Percentiles rank a stretch among this genome's conserved stretches.
Evolutionary conservation across 2,888 invertebrate genomes (phyloP).

Genomic region (Ellobium chinense): DNA sequence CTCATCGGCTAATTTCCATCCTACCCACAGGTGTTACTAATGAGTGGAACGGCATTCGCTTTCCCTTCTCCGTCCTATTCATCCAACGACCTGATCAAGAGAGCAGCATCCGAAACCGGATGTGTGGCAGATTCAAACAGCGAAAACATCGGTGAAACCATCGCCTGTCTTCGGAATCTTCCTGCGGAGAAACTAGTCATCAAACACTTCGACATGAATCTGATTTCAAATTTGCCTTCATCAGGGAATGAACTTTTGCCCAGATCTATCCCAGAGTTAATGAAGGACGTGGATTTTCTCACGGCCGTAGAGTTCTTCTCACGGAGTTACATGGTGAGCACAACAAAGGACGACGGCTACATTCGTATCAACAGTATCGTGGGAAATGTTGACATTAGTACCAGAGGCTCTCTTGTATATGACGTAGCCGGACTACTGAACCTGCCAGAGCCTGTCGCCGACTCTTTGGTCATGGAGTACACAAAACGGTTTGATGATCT

Average conservation of each 20-base stretch:
- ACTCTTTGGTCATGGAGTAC: constrained; percentile 2
- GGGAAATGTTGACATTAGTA: not conserved
- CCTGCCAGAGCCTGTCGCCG: not conserved
- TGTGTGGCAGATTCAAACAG: not conserved
- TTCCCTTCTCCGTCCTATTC: not conserved
- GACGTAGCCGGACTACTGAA: not conserved
- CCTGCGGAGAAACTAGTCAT: not conserved
- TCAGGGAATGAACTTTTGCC: constrained; percentile 1
- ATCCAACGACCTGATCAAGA: not conserved
- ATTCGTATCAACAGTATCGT: not conserved
- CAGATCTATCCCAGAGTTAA: not conserved
- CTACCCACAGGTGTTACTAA: not conserved
- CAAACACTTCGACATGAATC: not conserved
- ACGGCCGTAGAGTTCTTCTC: not conserved
- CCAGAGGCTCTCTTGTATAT: not conserved
- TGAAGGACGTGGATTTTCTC: not conserved
- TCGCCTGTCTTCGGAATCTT: not conserved
- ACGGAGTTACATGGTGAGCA: not conserved
- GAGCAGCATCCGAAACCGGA: not conserved
- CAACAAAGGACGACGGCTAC: not conserved
- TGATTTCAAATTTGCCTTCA: not conserved
- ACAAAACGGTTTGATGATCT: not conserved
- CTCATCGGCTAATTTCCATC: no score
- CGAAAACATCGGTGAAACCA: not conserved
- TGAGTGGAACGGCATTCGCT: not conserved